phyloP scores from a whole-genome alignment of 2,113 vertebrate genomes.

The Calyptommatus sinebrachiatus region DNA sequence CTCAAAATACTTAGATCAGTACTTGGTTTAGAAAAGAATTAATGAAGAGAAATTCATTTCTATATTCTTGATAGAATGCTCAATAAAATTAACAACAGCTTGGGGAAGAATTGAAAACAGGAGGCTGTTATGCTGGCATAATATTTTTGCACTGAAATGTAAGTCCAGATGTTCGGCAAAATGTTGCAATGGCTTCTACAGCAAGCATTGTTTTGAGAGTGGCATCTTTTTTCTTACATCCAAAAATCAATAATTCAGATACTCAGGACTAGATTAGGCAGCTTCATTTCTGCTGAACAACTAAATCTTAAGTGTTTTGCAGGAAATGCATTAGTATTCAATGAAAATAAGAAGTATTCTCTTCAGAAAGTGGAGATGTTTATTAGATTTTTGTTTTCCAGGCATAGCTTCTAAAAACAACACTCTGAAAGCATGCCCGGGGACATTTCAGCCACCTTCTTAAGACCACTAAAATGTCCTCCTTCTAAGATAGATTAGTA shows the following conservation, averaged over 20 bases:
- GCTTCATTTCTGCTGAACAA: background rate
- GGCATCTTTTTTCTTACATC: background rate
- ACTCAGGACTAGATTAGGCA: background rate
- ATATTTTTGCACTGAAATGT: background rate
- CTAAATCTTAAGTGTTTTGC: background rate
- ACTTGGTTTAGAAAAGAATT: background rate
- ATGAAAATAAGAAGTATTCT: background rate
- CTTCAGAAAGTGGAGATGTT: no score
- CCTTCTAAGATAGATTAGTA: no score
- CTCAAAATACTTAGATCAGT: background rate
- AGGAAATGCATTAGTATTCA: background rate
- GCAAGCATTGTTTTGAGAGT: background rate
- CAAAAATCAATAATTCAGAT: background rate
- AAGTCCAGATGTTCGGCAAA: background rate
- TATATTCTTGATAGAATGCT: background rate
- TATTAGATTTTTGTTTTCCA: no score
- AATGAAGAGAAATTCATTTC: background rate
- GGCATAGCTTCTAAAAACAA: no score
- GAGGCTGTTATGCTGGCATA: no score
- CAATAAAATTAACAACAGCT: background rate
- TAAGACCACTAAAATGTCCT: no score
- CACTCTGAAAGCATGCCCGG: no score
- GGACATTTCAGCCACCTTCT: no score
- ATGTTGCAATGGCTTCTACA: background rate
- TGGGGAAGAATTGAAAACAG: background rate